These are phyloP conservation scores for Glomeris maerens DNA, from an alignment of 1,140 invertebrate species.

Conservation along the genomic window DNA sequence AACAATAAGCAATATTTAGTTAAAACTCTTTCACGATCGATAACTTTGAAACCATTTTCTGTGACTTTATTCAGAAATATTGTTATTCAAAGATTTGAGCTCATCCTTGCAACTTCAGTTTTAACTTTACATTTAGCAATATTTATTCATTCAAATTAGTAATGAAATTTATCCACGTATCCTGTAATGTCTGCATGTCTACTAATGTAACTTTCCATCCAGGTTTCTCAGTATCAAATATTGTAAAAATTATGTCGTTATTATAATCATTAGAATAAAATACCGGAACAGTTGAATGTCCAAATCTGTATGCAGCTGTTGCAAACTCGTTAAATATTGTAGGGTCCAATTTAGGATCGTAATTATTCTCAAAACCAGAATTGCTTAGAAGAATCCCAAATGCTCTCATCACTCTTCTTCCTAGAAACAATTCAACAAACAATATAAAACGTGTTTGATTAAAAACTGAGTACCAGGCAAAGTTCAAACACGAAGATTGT, in stretches of 20 bases:
- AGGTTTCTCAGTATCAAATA: too few species aligned
- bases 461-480: neutral
- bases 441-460: neutral
- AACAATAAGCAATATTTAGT: neutral
- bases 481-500: neutral
- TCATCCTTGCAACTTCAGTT: neutral
- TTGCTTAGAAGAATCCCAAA: conserved; percentile 21
- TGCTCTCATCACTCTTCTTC: conserved; percentile 21
- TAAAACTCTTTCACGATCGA: neutral
- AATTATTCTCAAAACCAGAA: conserved; percentile 25
- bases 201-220: too few species aligned
- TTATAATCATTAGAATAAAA: too few species aligned
- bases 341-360: conserved; percentile 30
- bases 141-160: too few species aligned
- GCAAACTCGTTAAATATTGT: conserved; percentile 33
- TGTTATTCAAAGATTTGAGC: neutral
- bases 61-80: neutral
- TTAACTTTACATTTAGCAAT: neutral
- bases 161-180: too few species aligned
- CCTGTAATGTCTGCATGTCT: too few species aligned
- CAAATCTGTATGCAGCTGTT: conserved; percentile 40
- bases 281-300: conserved; percentile 32
- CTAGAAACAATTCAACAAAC: conserved; percentile 13
- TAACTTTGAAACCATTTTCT: neutral
- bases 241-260: too few species aligned